phyloP scores from a whole-genome alignment of 2,888 invertebrate species.

The Polyommatus iphigenia region DNA sequence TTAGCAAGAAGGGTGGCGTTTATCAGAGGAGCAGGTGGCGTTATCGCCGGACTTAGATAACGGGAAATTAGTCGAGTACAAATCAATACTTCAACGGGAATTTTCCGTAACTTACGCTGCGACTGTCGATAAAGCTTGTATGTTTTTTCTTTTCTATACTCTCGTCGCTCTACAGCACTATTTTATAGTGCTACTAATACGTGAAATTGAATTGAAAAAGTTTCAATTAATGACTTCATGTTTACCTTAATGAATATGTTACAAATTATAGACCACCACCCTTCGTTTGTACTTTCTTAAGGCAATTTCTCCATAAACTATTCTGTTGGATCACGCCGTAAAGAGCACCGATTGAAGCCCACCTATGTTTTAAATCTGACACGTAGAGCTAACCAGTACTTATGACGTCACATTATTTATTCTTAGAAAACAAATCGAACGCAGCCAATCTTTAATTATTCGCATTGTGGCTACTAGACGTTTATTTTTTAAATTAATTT shows the following conservation, averaged over 20 bases:
- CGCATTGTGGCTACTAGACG: neutral
- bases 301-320: conserved; percentile 40
- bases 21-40: conserved; percentile 62
- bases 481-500: neutral
- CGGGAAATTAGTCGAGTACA: conserved; percentile 62
- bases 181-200: neutral
- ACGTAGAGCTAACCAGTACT: neutral
- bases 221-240: neutral
- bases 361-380: neutral
- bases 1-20: conserved; percentile 62
- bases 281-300: conserved; percentile 36
- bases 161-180: neutral
- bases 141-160: neutral
- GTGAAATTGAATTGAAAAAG: neutral
- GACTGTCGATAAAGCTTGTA: conserved; percentile 18
- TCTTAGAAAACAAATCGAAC: neutral
- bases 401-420: conserved; percentile 7
- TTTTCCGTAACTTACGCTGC: conserved; percentile 50
- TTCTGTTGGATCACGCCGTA: conserved; percentile 40
- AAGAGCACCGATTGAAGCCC: neutral
- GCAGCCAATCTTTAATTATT: neutral
- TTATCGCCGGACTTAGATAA: conserved; percentile 70
- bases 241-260: conserved; percentile 17
- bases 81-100: conserved; percentile 63
- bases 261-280: conserved; percentile 34